Percentiles rank a stretch among this genome's conserved stretches.
Conservation (phyloP, 2,797 vertebrate genomes). For the Rhabdomys pumilio region DNA sequence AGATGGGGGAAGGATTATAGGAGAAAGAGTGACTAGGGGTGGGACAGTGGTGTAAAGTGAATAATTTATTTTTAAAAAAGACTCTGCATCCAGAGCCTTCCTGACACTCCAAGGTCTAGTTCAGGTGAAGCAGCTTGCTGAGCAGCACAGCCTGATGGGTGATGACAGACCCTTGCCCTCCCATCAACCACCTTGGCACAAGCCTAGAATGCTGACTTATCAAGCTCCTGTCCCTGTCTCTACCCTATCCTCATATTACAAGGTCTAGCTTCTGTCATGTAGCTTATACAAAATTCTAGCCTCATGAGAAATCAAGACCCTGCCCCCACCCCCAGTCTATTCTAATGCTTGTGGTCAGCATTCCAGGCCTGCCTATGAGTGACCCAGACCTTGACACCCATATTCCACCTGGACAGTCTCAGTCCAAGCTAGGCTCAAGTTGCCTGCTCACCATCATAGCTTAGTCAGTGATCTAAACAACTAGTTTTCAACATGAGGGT, state of each 20-base stretch:
- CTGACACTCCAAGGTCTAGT: background rate
- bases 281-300: background rate
- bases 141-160: background rate
- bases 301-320: background rate
- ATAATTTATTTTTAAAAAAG: background rate
- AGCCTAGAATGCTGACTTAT: background rate
- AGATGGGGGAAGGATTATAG: background rate
- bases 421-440: background rate
- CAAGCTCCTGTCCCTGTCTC: background rate
- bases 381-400: background rate
- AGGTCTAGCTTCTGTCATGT: background rate
- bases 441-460: background rate
- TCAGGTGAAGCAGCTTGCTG: background rate
- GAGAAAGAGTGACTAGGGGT: background rate
- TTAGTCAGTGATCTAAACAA: background rate
- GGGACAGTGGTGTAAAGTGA: background rate
- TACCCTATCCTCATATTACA: background rate
- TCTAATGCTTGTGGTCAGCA: background rate
- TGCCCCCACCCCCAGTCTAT: background rate
- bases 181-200: background rate
- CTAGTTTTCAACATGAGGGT: background rate
- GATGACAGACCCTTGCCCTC: background rate
- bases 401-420: background rate
- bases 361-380: background rate
- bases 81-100: background rate